These are phyloP conservation scores for Fukomys damarensis DNA, from an alignment of 2,113 vertebrate genomes.

Conservation along the genomic window DNA sequence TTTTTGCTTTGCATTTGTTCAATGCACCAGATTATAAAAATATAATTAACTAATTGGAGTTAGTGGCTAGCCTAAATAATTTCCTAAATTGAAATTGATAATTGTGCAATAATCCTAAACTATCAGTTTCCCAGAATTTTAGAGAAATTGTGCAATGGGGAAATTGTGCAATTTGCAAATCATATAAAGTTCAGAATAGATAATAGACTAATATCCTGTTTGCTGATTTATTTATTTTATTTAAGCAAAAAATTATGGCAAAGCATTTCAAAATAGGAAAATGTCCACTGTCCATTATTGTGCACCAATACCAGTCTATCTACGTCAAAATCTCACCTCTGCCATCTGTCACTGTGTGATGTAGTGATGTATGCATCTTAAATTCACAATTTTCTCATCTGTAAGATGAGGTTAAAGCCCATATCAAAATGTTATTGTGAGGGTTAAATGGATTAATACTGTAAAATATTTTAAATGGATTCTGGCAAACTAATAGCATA, in stretches of 20 bases:
- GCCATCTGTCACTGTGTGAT: not conserved
- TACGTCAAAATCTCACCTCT: not conserved
- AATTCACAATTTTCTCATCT: not conserved
- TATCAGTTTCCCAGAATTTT: not conserved
- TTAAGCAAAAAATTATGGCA: not conserved
- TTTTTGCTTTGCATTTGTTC: not conserved
- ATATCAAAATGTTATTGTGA: not conserved
- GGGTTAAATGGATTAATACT: not conserved
- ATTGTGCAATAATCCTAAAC: not conserved
- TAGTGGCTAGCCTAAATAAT: not conserved
- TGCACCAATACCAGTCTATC: not conserved
- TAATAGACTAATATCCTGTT: not conserved
- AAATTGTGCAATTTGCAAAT: slow-evolving; percentile 2
- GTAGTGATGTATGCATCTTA: not conserved
- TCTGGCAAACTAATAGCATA: not conserved
- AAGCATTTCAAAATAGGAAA: not conserved
- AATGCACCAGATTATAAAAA: not conserved
- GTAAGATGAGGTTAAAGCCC: not conserved
- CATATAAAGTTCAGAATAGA: not conserved
- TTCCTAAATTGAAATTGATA: slow-evolving; percentile 11
- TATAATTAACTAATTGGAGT: not conserved
- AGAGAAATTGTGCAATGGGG: not conserved
- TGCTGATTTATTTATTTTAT: not conserved
- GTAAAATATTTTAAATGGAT: not conserved
- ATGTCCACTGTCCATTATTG: not conserved